Evolutionary conservation across 2,888 invertebrate genomes (phyloP), one percentile per base, ranked within the genome.

Genomic region (Uloborus plumipes): DNA sequence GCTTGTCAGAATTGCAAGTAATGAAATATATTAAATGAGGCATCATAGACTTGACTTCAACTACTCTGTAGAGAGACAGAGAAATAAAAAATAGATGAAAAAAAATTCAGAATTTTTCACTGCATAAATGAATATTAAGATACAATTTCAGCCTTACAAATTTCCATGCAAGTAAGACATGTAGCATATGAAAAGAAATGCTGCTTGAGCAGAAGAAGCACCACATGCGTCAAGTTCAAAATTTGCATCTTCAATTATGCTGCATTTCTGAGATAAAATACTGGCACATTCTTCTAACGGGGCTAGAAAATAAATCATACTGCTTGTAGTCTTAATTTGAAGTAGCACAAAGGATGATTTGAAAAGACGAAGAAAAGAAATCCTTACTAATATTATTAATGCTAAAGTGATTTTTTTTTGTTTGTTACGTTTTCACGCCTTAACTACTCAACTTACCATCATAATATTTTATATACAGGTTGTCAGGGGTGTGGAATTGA

Each of bases 21-120:
- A 66, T 47, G 69, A 71, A 83, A 64, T 75, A 83, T 26, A 77
- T 64, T 16, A 83, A 39, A 62, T 83, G 83, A 22, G 77, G 83
- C 20, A 73, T 58, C 14, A 77, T 51, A 18, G 20, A 31, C 61
- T 77, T 71, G 6, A 26, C 2, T 53, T 70, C 51, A n/a, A 83
- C 22, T 20, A 83, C 66, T 55, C 83, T 83, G 22, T 6, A 9
- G 9, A 39, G 71, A 76, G 51, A 31, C 11, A 31, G 67, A 51
- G 4, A 51, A 55, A n/a, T 1, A 18, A 51, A 15, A 22, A 0
- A 61, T 14, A 18, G 20, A 22, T 18, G 15, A 61, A 20, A 22
- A 61, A 61, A 61, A 6, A 3, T 3, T 18, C 20, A 55, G 1
- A 14, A 18, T 16, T 2, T 39, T 71, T 55, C 22, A 74, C 18